Evolutionary conservation across 2,888 invertebrate species (phyloP).

Genomic region (Drosophila paranaensis): DNA sequence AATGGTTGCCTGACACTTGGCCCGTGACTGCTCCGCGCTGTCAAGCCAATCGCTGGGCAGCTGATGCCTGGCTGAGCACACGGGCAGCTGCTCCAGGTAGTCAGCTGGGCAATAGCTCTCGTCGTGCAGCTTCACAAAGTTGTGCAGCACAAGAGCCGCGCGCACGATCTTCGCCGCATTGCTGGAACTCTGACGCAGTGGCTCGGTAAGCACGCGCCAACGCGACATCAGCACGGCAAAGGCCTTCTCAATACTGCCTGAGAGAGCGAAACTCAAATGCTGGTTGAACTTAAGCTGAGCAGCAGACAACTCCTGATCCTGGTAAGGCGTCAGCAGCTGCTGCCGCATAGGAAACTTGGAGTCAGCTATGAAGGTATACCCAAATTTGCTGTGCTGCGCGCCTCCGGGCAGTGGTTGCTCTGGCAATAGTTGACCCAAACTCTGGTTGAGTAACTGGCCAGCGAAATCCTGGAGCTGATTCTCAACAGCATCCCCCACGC

Average conservation of each 20-base stretch:
- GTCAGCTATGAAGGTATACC: slow-evolving; percentile 30
- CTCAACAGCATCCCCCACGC: background rate
- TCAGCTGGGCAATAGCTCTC: slow-evolving; percentile 17
- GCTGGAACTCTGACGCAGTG: slow-evolving; percentile 14
- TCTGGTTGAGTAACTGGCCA: slow-evolving; percentile 9
- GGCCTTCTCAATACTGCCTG: slow-evolving; percentile 30
- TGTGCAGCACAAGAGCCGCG: slow-evolving; percentile 31
- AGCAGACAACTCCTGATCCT: background rate
- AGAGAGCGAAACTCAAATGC: slow-evolving; percentile 5
- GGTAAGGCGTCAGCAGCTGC: slow-evolving; percentile 20
- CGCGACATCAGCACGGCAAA: slow-evolving; percentile 26
- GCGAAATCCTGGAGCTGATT: slow-evolving; percentile 30
- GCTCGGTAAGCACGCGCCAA: slow-evolving; percentile 30
- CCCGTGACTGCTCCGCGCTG: background rate
- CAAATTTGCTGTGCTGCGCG: background rate
- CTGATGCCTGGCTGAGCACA: background rate
- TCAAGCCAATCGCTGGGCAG: slow-evolving; percentile 8
- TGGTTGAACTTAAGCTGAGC: slow-evolving; percentile 27
- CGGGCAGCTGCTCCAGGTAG: slow-evolving; percentile 13
- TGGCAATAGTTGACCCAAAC: slow-evolving; percentile 4
- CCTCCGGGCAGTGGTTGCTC: background rate
- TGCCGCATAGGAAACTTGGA: slow-evolving; percentile 17
- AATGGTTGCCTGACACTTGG: background rate
- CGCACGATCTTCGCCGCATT: slow-evolving; percentile 28
- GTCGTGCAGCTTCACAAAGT: slow-evolving; percentile 36